Evolutionary conservation across 1,140 invertebrate species (phyloP), one percentile per base, ranked within the genome.

Genomic region (Stegodyphus mimosarum): DNA sequence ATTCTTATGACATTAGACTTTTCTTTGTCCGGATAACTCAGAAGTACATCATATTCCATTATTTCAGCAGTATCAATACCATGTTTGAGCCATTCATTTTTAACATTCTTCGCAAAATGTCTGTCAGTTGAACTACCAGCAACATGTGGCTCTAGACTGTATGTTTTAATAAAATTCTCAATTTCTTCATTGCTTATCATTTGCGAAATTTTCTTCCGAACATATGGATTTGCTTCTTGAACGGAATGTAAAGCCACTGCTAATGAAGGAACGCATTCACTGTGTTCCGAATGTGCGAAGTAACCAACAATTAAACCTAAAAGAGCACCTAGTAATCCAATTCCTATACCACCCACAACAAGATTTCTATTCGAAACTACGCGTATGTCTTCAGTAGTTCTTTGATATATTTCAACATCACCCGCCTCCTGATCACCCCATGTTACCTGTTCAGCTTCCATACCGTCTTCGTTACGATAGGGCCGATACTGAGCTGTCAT

Each of bases 401-500:
- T 87, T 64, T 89, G 88, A 77, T 89, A 89, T 33, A 89, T 89
- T 75, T 89, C 88, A 17, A 88, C 70, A 69, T 86, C 69, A 10
- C 87, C 87, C 33, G 77, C 76, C 60, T 88, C 88, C 33, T 86
- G 73, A 63, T 89, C 88, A 17, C 70, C 73, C 88, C 88, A 89
- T 33, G 76, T 74, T n/a, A 86, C 64, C 52, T 84, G 80, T 49
- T 87, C 86, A 60, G 69, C 69, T 75, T 88, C 88, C 66, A 87
- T 72, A 60, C 85, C 84, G 52, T 88, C 88, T 87, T 88, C 88
- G 88, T 88, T 88, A 67, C 88, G 88, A 78, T 89, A 89, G 18
- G 88, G 89, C 51, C 88, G 63, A 64, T 89, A 89, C 76, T 88
- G 88, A 50, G 89, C 89, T 33, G 88, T 71, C 88, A 89, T 88